Conservation (phyloP, 2,797 vertebrate species). For the Schizopygopsis pylzovi region DNA sequence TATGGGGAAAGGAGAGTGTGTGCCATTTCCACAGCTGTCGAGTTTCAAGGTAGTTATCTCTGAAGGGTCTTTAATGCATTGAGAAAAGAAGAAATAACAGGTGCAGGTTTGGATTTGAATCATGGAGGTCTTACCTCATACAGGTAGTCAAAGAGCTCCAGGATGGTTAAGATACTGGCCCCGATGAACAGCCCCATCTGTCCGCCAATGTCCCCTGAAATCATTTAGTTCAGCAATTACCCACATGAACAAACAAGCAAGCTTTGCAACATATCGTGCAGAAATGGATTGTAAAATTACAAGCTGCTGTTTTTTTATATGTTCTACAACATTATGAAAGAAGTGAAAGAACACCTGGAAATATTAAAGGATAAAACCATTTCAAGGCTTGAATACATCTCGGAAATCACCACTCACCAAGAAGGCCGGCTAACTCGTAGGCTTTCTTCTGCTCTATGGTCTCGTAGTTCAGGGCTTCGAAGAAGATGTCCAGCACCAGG, state of each 20-base stretch:
- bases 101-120: neutral
- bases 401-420: conserved; percentile 84
- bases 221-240: neutral
- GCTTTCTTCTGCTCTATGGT: conserved; percentile 99
- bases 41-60: neutral
- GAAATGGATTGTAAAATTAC: neutral
- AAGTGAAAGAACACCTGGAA: neutral
- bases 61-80: neutral
- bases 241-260: neutral
- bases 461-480: conserved; percentile 98
- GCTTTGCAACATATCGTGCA: neutral
- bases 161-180: conserved; percentile 96
- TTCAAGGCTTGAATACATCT: conserved; percentile 46
- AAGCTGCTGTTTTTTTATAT: neutral
- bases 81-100: neutral
- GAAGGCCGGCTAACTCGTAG: conserved; percentile 94
- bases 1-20: neutral
- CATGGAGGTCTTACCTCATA: conserved; percentile 86
- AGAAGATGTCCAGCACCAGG: conserved; percentile 97
- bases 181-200: conserved; percentile 99
- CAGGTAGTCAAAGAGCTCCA: conserved; percentile 96
- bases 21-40: neutral
- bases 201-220: conserved; percentile 94
- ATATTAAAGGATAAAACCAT: neutral
- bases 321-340: neutral